Evolutionary conservation across 2,113 vertebrate species (phyloP).

Genomic region (Apteryx mantelli): DNA sequence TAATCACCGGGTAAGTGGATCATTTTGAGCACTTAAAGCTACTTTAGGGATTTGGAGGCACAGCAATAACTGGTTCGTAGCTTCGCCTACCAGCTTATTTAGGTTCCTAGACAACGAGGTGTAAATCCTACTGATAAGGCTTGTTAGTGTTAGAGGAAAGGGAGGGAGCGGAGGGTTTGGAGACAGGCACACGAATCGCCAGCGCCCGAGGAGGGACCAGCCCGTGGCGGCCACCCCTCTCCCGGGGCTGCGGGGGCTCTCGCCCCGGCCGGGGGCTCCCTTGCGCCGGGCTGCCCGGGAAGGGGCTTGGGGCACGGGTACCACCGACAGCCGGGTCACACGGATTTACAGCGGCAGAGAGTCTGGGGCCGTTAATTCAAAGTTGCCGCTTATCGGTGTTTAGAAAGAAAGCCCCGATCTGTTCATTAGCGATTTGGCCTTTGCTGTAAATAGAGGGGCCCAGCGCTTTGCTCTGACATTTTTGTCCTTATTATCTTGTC

Average conservation of each 20-base stretch:
- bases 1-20: neutral
- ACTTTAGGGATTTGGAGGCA: constrained; percentile 54
- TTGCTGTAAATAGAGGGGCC: constrained; percentile 73
- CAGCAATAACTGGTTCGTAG: neutral
- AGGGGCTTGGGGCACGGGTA: neutral
- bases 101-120: constrained; percentile 63
- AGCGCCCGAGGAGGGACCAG: neutral
- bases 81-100: neutral
- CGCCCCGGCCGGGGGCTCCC: neutral
- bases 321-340: neutral
- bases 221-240: neutral
- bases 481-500: constrained; percentile 70
- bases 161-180: neutral
- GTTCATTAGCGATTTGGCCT: constrained; percentile 64
- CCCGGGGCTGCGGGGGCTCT: too few relatives aligned
- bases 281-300: neutral
- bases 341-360: constrained; percentile 49
- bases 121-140: constrained; percentile 73
- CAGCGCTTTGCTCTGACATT: constrained; percentile 47
- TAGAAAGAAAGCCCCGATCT: constrained; percentile 54
- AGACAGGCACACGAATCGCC: constrained; percentile 61
- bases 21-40: constrained; percentile 55
- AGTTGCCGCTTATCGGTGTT: constrained; percentile 69
- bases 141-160: constrained; percentile 58
- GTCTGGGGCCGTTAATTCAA: constrained; percentile 43